Evolutionary conservation across 2,797 vertebrate species (phyloP), one percentile per base, ranked within the genome.

Genomic region (Anguilla megastoma): DNA sequence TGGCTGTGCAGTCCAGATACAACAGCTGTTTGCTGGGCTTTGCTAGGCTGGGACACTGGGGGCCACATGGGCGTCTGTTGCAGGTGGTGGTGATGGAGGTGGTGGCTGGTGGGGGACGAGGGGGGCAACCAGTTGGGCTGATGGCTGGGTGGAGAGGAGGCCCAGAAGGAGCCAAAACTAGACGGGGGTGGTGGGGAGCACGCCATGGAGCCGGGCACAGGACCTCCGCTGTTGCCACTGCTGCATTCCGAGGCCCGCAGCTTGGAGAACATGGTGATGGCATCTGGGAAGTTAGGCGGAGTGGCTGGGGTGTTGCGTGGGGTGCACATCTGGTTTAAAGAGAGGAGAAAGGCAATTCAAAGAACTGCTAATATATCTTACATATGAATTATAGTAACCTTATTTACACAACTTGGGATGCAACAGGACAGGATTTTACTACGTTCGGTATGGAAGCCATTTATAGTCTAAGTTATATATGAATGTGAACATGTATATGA

Each of bases 181-280:
- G 97, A 95, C 85, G 96, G 94, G 76, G 96, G 93, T 0, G 97
- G 97, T 0, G 97, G 97, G 0, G 98, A 98, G 92, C 97, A 97
- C 76, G 97, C 97, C 94, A 95, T 95, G 8, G 97, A 95, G 0
- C 93, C 92, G 87, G 93, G 93, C 88, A 95, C 92, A 85, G 96
- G 93, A 87, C 95, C 93, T 3, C 85, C 1, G 0, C 58, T 4
- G 60, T 95, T 91, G 87, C 93, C 87, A 90, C 92, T 92, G 89
- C 95, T 91, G 84, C 95, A 97, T 63, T 99, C 98, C 0, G 98
- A 98, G 50, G 98, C 93, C 0, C 98, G 96, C 71, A 99, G 96
- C 93, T 97, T 98, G 93, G 98, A 98, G 96, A 99, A 99, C 98
- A 99, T 99, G 93, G 97, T 97, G 94, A 99, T 96, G 2, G 98